These are phyloP conservation scores for Hylaeus anthracinus DNA, from an alignment of 1,140 invertebrate species.

Conservation along the genomic window DNA sequence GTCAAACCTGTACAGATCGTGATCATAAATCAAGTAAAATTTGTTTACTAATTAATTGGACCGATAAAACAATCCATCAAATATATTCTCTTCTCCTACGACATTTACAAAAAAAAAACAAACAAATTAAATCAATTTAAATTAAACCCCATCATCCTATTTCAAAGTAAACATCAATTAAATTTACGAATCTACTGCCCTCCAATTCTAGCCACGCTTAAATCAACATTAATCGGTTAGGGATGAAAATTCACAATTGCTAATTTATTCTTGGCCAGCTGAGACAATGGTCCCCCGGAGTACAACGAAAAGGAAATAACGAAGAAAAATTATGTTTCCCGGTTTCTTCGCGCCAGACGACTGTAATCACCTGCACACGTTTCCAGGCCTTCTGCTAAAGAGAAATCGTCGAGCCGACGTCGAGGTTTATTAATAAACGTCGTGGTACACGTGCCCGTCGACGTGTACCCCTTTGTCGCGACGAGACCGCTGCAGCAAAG, in stretches of 20 bases:
- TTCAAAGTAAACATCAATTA: too few species aligned
- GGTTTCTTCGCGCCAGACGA: slow-evolving; percentile 34
- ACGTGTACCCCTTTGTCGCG: slow-evolving; percentile 74
- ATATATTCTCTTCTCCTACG: too few species aligned
- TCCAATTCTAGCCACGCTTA: background rate
- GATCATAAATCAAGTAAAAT: too few species aligned
- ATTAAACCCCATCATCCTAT: too few species aligned
- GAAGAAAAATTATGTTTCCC: background rate
- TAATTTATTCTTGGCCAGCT: too few species aligned
- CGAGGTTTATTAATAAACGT: slow-evolving; percentile 78
- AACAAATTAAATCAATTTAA: too few species aligned
- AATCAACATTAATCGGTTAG: background rate
- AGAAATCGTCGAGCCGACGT: slow-evolving; percentile 72
- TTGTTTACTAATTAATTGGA: too few species aligned
- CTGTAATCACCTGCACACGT: slow-evolving; percentile 57
- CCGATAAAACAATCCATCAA: too few species aligned
- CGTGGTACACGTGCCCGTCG: slow-evolving; percentile 74
- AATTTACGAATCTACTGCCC: too few species aligned
- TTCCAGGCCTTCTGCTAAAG: slow-evolving; percentile 67
- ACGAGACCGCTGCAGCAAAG: slow-evolving; percentile 56
- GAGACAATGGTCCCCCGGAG: background rate
- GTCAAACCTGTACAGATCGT: too few species aligned
- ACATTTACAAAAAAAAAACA: too few species aligned
- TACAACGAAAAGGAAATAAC: slow-evolving; percentile 2
- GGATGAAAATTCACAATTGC: too few species aligned